A percentile compares a stretch with the other conserved stretches of the same genome.
These are phyloP conservation scores for Dryobotodes eremita DNA, from an alignment of 2,888 invertebrate genomes.

Conservation along the genomic window DNA sequence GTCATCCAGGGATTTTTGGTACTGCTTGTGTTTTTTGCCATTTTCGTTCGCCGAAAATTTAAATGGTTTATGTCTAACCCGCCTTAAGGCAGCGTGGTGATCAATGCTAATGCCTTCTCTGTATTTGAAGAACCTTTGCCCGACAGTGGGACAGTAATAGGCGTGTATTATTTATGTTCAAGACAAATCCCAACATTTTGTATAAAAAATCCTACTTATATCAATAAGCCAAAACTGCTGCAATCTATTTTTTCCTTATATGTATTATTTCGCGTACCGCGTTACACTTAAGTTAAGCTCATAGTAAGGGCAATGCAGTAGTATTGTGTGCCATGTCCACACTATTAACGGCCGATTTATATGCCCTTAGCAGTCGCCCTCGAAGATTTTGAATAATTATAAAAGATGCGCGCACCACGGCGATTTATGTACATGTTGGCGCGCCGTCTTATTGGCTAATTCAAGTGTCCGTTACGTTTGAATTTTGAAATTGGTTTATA, in stretches of 20 bases:
- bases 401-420: slow-evolving; percentile 76
- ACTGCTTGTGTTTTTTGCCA: not conserved
- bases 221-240: not conserved
- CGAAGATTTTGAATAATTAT: slow-evolving; percentile 86
- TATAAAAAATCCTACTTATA: not conserved
- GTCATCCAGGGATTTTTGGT: not conserved
- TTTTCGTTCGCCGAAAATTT: not conserved
- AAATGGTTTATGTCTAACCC: not conserved
- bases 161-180: not conserved
- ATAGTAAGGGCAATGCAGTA: slow-evolving; percentile 75
- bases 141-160: not conserved
- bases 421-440: slow-evolving; percentile 78
- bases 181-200: not conserved
- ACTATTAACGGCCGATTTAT: slow-evolving; percentile 86
- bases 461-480: slow-evolving; percentile 75
- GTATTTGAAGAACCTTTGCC: not conserved
- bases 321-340: slow-evolving; percentile 86
- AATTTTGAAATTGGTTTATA: slow-evolving; percentile 70
- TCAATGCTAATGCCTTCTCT: not conserved
- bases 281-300: slow-evolving; percentile 66
- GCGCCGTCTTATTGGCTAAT: slow-evolving; percentile 79
- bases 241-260: not conserved
- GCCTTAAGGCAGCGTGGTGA: not conserved
- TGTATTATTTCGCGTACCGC: slow-evolving; percentile 66
- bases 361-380: slow-evolving; percentile 82